These are phyloP conservation scores for Epirrhoe alternata DNA, from an alignment of 2,888 invertebrate genomes.

Conservation along the genomic window DNA sequence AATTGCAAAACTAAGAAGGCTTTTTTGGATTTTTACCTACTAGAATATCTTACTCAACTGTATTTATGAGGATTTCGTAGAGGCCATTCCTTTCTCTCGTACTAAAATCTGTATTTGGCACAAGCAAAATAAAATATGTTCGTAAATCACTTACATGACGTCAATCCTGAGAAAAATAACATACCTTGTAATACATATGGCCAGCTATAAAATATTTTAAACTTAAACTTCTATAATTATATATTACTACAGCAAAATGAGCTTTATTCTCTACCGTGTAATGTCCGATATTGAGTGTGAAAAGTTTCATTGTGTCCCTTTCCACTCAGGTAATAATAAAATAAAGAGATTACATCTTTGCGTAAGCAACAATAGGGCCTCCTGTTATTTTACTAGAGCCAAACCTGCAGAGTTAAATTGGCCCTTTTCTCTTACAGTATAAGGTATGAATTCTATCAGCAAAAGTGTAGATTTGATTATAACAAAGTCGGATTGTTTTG, in stretches of 20 bases:
- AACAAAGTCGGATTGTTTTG: conserved; percentile 69
- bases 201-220: conserved; percentile 47
- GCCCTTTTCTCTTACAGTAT: conserved; percentile 32
- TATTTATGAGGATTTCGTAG: background rate
- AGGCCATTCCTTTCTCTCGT: conserved; percentile 12
- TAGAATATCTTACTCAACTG: background rate
- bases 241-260: conserved; percentile 33
- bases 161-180: conserved; percentile 46
- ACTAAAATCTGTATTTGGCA: background rate
- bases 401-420: conserved; percentile 45
- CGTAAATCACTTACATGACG: conserved; percentile 25
- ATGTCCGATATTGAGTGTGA: conserved; percentile 28
- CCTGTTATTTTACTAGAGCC: conserved; percentile 71
- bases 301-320: conserved; percentile 56
- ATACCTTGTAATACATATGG: conserved; percentile 34
- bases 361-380: conserved; percentile 80
- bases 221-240: conserved; percentile 47
- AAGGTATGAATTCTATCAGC: conserved; percentile 49
- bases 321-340: conserved; percentile 80
- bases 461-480: conserved; percentile 58
- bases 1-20: no score
- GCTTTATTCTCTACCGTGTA: conserved; percentile 33
- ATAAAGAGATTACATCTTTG: conserved; percentile 81
- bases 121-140: background rate
- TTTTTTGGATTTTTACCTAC: background rate